These are phyloP conservation scores for Rotaria macrura DNA, from an alignment of 2,888 invertebrate genomes.

Conservation along the genomic window DNA sequence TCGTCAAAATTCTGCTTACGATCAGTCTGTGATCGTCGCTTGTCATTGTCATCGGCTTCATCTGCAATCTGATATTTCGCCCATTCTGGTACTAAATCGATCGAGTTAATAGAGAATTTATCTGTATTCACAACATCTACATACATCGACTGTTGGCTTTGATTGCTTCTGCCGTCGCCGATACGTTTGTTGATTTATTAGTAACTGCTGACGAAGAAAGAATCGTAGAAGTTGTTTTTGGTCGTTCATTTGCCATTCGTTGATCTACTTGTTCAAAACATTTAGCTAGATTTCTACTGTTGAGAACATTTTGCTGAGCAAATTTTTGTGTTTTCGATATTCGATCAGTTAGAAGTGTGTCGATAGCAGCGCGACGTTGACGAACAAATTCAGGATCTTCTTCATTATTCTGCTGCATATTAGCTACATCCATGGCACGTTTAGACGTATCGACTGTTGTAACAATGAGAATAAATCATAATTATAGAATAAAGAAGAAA, in stretches of 20 bases:
- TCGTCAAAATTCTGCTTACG: neutral
- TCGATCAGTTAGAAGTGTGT: neutral
- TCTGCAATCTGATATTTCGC: neutral
- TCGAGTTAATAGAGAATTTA: neutral
- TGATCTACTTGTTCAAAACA: neutral
- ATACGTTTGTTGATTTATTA: neutral
- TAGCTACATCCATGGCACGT: neutral
- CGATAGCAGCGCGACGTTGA: slow-evolving; percentile 4
- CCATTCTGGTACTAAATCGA: neutral
- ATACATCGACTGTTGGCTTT: neutral
- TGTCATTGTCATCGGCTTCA: neutral
- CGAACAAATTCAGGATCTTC: slow-evolving; percentile 15
- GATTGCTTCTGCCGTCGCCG: neutral
- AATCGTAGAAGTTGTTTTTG: neutral
- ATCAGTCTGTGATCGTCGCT: neutral
- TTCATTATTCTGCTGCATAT: neutral
- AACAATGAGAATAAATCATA: too few relatives aligned
- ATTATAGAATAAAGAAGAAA: neutral
- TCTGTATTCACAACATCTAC: neutral
- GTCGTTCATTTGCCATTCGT: neutral
- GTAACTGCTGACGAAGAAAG: neutral
- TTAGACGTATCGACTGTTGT: neutral
- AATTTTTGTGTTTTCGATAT: neutral
- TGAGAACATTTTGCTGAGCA: neutral
- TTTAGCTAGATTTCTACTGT: neutral